Evolutionary conservation across 2,888 invertebrate species (phyloP).

Genomic region (Serrognathus titanus): DNA sequence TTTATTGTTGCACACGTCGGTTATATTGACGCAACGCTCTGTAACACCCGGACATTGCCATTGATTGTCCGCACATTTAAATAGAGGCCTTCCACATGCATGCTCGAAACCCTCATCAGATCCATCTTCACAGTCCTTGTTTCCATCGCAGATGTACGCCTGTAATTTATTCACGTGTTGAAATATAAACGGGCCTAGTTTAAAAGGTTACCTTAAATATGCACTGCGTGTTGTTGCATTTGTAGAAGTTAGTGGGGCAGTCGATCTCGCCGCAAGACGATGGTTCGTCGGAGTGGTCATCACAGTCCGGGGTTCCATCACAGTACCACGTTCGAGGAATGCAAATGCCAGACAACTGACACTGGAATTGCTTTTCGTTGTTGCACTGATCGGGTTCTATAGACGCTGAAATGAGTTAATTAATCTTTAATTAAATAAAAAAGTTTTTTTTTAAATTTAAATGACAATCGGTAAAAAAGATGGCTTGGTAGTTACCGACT

Average conservation of each 20-base stretch:
- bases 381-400: constrained; percentile 87
- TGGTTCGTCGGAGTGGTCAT: constrained; percentile 88
- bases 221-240: constrained; percentile 81
- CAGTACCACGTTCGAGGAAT: constrained; percentile 93
- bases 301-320: constrained; percentile 88
- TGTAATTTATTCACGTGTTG: constrained; percentile 8
- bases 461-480: too few species aligned
- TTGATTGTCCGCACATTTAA: constrained; percentile 71
- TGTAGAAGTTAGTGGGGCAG: constrained; percentile 76
- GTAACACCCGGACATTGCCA: constrained; percentile 86
- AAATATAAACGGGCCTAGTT: background rate
- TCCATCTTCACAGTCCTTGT: constrained; percentile 88
- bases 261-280: constrained; percentile 73
- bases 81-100: constrained; percentile 76
- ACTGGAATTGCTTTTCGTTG: constrained; percentile 86
- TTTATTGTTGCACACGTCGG: constrained; percentile 84
- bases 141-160: constrained; percentile 90
- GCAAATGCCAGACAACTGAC: constrained; percentile 81
- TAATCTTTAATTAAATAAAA: background rate
- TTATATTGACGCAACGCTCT: constrained; percentile 79
- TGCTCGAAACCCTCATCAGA: constrained; percentile 82
- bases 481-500: too few species aligned
- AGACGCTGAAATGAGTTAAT: constrained; percentile 51
- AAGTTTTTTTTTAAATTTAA: background rate
- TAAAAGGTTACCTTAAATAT: constrained; percentile 63